These are phyloP conservation scores for Lymantria dispar DNA, from an alignment of 2,888 invertebrate genomes.

Conservation along the genomic window DNA sequence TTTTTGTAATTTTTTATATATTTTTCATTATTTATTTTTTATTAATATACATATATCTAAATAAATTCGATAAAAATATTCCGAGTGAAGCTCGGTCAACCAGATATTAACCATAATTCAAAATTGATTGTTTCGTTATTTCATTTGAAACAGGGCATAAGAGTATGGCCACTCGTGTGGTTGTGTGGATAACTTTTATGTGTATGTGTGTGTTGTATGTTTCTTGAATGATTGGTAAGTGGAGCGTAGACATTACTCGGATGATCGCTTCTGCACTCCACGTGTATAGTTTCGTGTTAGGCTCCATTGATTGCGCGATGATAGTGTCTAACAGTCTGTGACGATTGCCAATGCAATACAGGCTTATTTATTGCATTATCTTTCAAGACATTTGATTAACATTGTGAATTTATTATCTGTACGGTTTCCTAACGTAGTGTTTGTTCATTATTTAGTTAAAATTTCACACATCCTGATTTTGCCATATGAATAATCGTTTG, in stretches of 20 bases:
- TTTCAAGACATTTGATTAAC: conserved; percentile 26
- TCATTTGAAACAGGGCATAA: too few relatives aligned
- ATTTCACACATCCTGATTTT: conserved; percentile 13
- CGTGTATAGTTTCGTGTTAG: conserved; percentile 49
- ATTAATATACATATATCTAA: too few relatives aligned
- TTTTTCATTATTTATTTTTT: too few relatives aligned
- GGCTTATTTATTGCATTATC: conserved; percentile 30
- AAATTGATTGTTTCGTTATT: too few relatives aligned
- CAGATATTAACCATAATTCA: too few relatives aligned
- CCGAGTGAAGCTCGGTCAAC: too few relatives aligned
- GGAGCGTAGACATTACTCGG: conserved; percentile 59
- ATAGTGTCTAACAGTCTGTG: conserved; percentile 48
- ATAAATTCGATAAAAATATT: too few relatives aligned
- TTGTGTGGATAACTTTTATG: not conserved
- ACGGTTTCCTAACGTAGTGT: conserved; percentile 6
- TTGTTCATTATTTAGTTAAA: conserved; percentile 2
- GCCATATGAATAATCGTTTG: too few relatives aligned
- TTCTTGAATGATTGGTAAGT: conserved; percentile 68
- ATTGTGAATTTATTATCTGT: conserved; percentile 20
- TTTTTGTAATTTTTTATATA: too few relatives aligned
- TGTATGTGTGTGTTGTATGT: conserved; percentile 29
- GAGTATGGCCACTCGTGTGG: not conserved
- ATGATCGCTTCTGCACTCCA: conserved; percentile 40
- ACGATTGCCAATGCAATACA: conserved; percentile 41
- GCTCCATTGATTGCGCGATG: conserved; percentile 59